Evolutionary conservation across 2,113 vertebrate genomes (phyloP), one percentile per base, ranked within the genome.

Genomic region (Takifugu bimaculatus): DNA sequence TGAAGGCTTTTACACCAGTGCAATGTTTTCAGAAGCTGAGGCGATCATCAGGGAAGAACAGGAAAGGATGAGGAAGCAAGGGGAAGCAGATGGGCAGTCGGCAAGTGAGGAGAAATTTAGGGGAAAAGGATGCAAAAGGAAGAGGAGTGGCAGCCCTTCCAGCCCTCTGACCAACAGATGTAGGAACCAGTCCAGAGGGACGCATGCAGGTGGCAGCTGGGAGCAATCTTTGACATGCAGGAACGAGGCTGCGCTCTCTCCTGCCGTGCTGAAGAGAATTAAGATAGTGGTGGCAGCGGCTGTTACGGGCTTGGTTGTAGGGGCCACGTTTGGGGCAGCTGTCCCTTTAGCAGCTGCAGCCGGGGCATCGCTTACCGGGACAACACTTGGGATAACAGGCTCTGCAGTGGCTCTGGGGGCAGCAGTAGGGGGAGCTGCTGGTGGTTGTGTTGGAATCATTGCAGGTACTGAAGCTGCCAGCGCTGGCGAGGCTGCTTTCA

Each of bases 231-330:
- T 20, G 20, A 20, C 20, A 20, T 20, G 20, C 20, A 20, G 20
- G 20, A 20, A 1, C 20, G 1, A 87, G 60, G 90, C 87, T 0
- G 75, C 70, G 0, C 82, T 89, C 14, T 92, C 90, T 2, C 29
- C 74, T 4, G 79, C 82, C 14, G 89, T 92, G 14, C 77, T 92
- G 50, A 50, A 84, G 26, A 86, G 70, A 42, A 29, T 92, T 1
- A 90, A 88, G 51, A 59, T 74, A 55, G 27, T 91, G 11, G 86
- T 92, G 45, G 78, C 85, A 13, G 85, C 89, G 1, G 89, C 84
- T 48, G 77, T 85, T 9, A 87, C 89, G 0, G 91, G 91, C 11
- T 43, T 90, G 79, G 90, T 63, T 0, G 82, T 91, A 1, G 91
- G 91, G 45, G 88, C 83, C 0, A 7, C 75, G 45, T 88, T 90